Percentiles rank a stretch among this genome's conserved stretches.
Conservation (phyloP, 2,113 vertebrate genomes). For the Bothrops jararaca region DNA sequence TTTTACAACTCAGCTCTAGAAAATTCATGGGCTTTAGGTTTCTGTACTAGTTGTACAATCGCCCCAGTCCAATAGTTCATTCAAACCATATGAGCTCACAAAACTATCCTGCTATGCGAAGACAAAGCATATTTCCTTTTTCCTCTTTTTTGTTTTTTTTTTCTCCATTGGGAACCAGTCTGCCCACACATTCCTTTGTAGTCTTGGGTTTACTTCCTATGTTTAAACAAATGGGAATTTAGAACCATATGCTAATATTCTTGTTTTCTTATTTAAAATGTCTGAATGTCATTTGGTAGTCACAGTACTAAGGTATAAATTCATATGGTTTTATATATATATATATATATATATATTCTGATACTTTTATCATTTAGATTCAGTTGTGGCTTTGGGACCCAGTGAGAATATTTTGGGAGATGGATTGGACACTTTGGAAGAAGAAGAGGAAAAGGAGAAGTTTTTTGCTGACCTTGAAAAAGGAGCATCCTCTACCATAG, state of each 20-base stretch:
- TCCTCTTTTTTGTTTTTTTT: neutral
- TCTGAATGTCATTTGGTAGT: neutral
- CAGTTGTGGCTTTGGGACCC: constrained; percentile 64
- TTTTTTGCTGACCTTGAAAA: constrained; percentile 84
- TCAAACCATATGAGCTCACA: neutral
- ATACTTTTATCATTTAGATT: constrained; percentile 64
- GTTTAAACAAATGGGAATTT: neutral
- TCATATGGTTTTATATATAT: neutral
- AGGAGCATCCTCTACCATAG: constrained; percentile 77
- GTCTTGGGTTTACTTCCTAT: neutral
- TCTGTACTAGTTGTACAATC: neutral
- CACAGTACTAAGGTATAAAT: neutral
- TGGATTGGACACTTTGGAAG: constrained; percentile 85
- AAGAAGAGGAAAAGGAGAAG: constrained; percentile 84
- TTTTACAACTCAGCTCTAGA: neutral
- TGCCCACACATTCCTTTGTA: neutral
- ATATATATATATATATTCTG: constrained; percentile 35
- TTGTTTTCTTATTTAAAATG: neutral
- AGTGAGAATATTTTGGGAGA: constrained; percentile 45
- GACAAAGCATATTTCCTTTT: neutral
- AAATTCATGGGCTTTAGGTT: neutral
- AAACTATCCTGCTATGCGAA: neutral
- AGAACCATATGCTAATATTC: neutral
- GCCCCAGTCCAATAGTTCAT: neutral
- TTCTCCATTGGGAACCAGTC: neutral